Percentiles rank a stretch among this genome's conserved stretches.
These are phyloP conservation scores for Aurelia aurita DNA, from an alignment of 30 jellyfish, hydroid and myxozoan species.

Conservation along the genomic window DNA sequence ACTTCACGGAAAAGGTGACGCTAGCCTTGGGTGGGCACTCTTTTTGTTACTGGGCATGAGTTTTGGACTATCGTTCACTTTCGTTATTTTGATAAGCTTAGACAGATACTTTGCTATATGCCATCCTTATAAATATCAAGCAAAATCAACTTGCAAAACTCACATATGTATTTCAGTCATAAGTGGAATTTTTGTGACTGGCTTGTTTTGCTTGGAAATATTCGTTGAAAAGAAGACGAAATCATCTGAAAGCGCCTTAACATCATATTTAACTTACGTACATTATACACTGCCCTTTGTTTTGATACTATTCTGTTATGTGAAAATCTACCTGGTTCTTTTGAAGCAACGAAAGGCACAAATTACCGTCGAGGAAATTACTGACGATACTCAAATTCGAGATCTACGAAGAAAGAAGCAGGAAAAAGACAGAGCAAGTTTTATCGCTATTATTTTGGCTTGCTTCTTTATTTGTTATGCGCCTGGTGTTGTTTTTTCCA, in stretches of 20 bases:
- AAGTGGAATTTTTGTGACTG: too few relatives aligned
- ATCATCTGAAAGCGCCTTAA: too few relatives aligned
- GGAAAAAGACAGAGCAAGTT: background rate
- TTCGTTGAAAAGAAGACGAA: too few relatives aligned
- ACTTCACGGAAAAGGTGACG: background rate
- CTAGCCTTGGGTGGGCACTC: too few relatives aligned
- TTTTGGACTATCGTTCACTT: background rate
- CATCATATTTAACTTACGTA: too few relatives aligned
- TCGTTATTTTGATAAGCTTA: background rate
- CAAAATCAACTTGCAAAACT: too few relatives aligned
- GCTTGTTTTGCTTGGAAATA: too few relatives aligned
- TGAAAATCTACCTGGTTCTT: background rate
- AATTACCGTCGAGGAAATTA: background rate
- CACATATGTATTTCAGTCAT: too few relatives aligned
- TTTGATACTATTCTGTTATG: background rate
- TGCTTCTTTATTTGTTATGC: background rate
- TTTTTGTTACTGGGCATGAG: background rate
- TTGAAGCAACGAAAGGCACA: background rate
- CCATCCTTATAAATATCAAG: background rate
- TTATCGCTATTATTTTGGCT: background rate
- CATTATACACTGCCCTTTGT: background rate
- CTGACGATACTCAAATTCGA: background rate
- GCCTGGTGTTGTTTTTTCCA: background rate
- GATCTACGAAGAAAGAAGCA: background rate
- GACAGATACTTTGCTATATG: slow-evolving; percentile 18